Evolutionary conservation across 2,113 vertebrate species (phyloP).

Genomic region (Anguilla japonica): DNA sequence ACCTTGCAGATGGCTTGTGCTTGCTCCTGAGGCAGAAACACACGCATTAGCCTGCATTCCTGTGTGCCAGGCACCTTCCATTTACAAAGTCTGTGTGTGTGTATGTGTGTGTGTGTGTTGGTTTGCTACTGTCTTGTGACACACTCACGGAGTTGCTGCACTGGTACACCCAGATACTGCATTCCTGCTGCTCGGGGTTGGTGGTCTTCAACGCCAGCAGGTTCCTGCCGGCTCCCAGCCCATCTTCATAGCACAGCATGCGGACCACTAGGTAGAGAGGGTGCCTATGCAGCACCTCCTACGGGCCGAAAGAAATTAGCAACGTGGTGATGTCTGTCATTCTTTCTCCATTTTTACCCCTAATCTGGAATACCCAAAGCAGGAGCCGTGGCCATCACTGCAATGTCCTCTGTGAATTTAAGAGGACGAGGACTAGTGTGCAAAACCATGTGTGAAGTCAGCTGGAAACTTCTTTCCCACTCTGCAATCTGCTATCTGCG

Average conservation of each 20-base stretch:
- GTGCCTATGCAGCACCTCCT: slow-evolving; percentile 93
- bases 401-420: not conserved
- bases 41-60: not conserved
- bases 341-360: not conserved
- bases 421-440: not conserved
- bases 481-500: not conserved
- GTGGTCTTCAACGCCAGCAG: slow-evolving; percentile 93
- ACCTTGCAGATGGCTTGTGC: slow-evolving; percentile 97
- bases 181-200: slow-evolving; percentile 78
- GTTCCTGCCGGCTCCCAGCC: slow-evolving; percentile 89
- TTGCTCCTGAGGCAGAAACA: slow-evolving; percentile 77
- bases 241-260: slow-evolving; percentile 96
- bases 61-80: not conserved
- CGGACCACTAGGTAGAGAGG: slow-evolving; percentile 90
- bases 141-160: slow-evolving; percentile 87
- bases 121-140: not conserved
- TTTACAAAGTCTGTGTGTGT: not conserved
- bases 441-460: not conserved
- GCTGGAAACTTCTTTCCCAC: not conserved
- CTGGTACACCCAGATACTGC: slow-evolving; percentile 96
- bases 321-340: not conserved
- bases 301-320: slow-evolving; percentile 8
- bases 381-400: not conserved
- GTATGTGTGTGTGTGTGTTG: too few species aligned
- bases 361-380: not conserved